These are phyloP conservation scores for Zygogramma bicolorata DNA, from an alignment of 2,888 invertebrate species.

Conservation along the genomic window DNA sequence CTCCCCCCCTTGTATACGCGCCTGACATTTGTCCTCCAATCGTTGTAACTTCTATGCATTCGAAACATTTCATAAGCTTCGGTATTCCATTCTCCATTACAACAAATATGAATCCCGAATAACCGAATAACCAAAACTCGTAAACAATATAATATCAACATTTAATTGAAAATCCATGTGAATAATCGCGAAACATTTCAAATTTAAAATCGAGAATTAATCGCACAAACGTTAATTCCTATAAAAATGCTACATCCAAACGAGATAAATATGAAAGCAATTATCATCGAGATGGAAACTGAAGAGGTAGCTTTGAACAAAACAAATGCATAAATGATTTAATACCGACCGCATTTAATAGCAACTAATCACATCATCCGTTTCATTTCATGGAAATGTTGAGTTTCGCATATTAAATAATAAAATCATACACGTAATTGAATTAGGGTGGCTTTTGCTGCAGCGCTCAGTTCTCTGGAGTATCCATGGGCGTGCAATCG, in stretches of 20 bases:
- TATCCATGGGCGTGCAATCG: background rate
- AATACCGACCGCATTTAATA: conserved; percentile 41
- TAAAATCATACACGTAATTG: conserved; percentile 59
- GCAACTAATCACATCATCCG: conserved; percentile 40
- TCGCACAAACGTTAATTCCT: background rate
- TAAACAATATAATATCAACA: background rate
- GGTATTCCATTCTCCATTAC: no score
- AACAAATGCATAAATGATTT: conserved; percentile 45
- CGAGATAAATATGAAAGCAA: conserved; percentile 24
- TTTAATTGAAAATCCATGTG: background rate
- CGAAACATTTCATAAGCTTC: no score
- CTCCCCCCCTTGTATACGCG: no score
- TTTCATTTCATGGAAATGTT: conserved; percentile 38
- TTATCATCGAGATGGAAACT: conserved; percentile 13
- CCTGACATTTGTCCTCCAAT: no score
- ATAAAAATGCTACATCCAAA: background rate
- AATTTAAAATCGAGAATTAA: conserved; percentile 4
- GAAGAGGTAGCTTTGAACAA: conserved; percentile 5
- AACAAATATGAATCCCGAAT: no score
- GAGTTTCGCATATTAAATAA: conserved; percentile 54
- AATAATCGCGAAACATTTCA: background rate
- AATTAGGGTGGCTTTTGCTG: conserved; percentile 50
- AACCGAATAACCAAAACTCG: background rate
- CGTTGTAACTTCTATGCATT: no score
- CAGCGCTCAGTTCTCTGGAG: background rate